phyloP scores from a whole-genome alignment of 2,888 invertebrate genomes.

The Cetonia aurata region DNA sequence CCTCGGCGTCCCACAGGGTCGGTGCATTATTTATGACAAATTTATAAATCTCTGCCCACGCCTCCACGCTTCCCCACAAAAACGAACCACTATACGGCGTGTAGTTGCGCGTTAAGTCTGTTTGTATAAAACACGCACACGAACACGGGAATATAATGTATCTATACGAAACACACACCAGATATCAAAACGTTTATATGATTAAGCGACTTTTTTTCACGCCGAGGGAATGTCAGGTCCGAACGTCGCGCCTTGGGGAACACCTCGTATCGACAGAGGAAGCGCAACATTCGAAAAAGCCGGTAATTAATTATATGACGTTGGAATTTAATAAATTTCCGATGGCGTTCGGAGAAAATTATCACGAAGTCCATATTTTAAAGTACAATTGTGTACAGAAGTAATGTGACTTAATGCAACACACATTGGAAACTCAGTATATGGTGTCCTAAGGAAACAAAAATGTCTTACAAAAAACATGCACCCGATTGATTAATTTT shows the following conservation, averaged over 20 bases:
- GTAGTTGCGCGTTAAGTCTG: slow-evolving; percentile 16
- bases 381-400: no score
- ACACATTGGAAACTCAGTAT: no score
- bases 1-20: slow-evolving; percentile 62
- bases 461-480: no score
- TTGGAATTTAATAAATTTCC: slow-evolving; percentile 25
- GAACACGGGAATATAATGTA: slow-evolving; percentile 2
- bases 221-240: slow-evolving; percentile 27
- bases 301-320: slow-evolving; percentile 37
- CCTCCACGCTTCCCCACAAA: slow-evolving; percentile 49
- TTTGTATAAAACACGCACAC: slow-evolving; percentile 35
- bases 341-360: not conserved
- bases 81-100: not conserved
- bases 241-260: slow-evolving; percentile 34
- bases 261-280: slow-evolving; percentile 31
- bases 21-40: slow-evolving; percentile 66
- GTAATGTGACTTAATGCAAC: no score
- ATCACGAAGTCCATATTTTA: no score
- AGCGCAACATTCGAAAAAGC: slow-evolving; percentile 17
- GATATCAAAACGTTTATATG: slow-evolving; percentile 35
- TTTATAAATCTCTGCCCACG: slow-evolving; percentile 64
- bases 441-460: no score
- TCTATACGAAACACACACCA: slow-evolving; percentile 10
- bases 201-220: slow-evolving; percentile 38
- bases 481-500: no score